Base-by-base conservation (phyloP, 2,797 vertebrate genomes). In the Malacoctenus gilli region DNA sequence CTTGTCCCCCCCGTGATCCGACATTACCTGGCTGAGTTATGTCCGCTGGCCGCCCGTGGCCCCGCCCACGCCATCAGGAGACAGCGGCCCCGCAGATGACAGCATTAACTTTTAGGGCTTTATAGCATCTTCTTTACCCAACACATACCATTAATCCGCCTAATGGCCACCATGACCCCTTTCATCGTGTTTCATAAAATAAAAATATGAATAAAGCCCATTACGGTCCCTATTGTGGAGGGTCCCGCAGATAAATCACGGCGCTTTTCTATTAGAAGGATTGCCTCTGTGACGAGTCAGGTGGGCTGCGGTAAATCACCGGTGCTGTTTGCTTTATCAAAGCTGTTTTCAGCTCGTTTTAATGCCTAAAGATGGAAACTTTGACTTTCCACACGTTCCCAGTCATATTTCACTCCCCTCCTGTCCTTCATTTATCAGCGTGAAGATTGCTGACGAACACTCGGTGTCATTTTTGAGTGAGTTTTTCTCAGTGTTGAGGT, bases 121-220 rank as follows among this genome's bases (percentile, higher is more conserved):
- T 91, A 92, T 82, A 71, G 88, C 90, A 77, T 90, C 90, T 92
- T 91, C 88, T 91, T 93, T 92, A 90, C 89, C 89, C 88, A 92
- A 89, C 87, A 88, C 84, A 76, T 70, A 53, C 81, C 88, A 89
- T 92, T 85, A 91, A 92, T 92, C 85, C 81, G 51, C 79, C 88
- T 91, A 92, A 93, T 88, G 87, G 87, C 85, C 77, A 73, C 66
- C 88, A 60, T 85, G 91, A 92, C 91, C 92, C 86, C 91, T 91
- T 91, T 92, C 91, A 89, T 89, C 82, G 84, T 77, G 77, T 89
- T 92, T 92, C 86, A 92, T 92, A 89, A 93, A 93, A 92, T 90
- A 90, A 89, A 92, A 89, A 89, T 90, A 89, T 91, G 88, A 90
- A 91, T 90, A 90, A 91, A 91, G 88, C 67, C 77, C 87, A 91